Conservation (phyloP, 2,888 invertebrate genomes). For the Chloromyia formosa region DNA sequence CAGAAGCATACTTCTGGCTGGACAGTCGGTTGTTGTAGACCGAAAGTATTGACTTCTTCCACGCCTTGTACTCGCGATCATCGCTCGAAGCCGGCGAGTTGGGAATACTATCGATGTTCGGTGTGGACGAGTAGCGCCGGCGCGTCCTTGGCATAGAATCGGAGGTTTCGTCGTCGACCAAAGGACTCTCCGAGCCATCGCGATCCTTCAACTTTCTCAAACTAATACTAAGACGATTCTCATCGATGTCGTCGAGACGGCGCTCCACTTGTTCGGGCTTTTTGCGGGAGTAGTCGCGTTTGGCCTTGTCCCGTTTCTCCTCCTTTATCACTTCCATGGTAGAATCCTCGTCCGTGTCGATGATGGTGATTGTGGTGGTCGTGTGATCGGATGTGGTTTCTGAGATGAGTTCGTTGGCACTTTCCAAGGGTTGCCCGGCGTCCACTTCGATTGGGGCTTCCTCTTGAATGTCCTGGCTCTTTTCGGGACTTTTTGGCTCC, state of each 20-base stretch:
- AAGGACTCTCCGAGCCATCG: slow-evolving; percentile 67
- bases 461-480: neutral
- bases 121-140: slow-evolving; percentile 65
- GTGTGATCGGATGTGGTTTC: slow-evolving; percentile 20
- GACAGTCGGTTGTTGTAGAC: slow-evolving; percentile 77
- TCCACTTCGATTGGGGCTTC: neutral
- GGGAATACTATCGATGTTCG: slow-evolving; percentile 71
- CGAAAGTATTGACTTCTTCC: slow-evolving; percentile 90
- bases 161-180: slow-evolving; percentile 67
- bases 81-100: slow-evolving; percentile 73
- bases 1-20: slow-evolving; percentile 85
- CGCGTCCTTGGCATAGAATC: slow-evolving; percentile 57
- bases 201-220: slow-evolving; percentile 65
- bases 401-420: neutral
- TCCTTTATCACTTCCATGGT: slow-evolving; percentile 71
- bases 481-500: slow-evolving; percentile 37
- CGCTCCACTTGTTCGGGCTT: slow-evolving; percentile 58
- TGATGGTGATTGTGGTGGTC: slow-evolving; percentile 51
- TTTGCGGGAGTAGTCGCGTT: slow-evolving; percentile 70
- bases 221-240: slow-evolving; percentile 52
- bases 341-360: slow-evolving; percentile 69
- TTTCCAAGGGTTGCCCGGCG: neutral
- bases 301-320: slow-evolving; percentile 71
- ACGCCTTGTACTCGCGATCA: slow-evolving; percentile 79
- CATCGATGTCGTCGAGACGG: slow-evolving; percentile 39